A percentile compares a stretch with the other conserved stretches of the same genome.
phyloP scores from a whole-genome alignment of 2,888 invertebrate species.

The Troides aeacus region DNA sequence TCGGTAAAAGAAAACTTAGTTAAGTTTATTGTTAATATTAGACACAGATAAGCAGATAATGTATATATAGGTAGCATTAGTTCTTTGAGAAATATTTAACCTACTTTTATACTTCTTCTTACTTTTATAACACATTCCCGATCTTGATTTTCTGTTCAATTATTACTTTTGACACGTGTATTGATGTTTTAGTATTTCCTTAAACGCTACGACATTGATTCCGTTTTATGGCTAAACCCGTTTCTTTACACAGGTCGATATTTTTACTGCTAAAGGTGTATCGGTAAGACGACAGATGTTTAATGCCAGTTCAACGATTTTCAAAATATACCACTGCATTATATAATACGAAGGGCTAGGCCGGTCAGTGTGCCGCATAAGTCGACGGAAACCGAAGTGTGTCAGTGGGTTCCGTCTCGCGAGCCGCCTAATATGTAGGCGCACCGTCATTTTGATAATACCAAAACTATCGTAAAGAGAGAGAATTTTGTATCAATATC shows the following conservation, averaged over 20 bases:
- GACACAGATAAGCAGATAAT: no score
- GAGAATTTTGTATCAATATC: no score
- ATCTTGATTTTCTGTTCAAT: no score
- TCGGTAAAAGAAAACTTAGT: no score
- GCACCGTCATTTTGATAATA: constrained; percentile 7
- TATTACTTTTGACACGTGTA: not conserved
- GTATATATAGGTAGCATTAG: no score
- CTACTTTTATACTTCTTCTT: no score
- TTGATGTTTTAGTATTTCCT: not conserved
- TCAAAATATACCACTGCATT: constrained; percentile 19
- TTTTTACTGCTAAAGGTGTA: not conserved
- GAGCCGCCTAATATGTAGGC: constrained; percentile 37
- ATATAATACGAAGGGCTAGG: constrained; percentile 56
- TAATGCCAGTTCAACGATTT: not conserved
- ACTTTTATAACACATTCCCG: no score
- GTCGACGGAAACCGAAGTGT: constrained; percentile 56
- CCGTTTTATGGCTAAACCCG: no score
- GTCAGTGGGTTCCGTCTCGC: constrained; percentile 54
- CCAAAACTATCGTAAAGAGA: not conserved
- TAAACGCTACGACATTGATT: not conserved
- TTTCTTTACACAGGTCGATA: no score
- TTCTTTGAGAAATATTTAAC: no score
- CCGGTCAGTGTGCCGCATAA: constrained; percentile 46
- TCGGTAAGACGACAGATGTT: not conserved
- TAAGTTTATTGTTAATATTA: no score